Conservation (phyloP, 1,140 invertebrate genomes). For the Theocolax elegans region DNA sequence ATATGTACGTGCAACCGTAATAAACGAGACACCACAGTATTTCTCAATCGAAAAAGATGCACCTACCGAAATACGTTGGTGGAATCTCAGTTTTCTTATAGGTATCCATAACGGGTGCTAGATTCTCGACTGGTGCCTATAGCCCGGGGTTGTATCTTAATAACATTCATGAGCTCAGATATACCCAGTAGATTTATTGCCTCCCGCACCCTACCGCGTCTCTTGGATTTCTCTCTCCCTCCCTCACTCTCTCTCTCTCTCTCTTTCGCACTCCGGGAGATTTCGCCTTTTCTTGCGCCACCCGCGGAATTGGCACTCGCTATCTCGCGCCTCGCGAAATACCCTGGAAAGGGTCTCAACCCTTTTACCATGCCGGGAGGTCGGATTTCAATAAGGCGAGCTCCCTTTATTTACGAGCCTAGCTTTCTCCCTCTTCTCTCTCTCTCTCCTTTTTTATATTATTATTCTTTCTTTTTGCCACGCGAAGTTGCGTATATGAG, state of each 20-base stretch:
- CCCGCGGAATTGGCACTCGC: conserved; percentile 26
- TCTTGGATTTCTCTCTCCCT: not conserved
- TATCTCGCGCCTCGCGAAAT: conserved; percentile 3
- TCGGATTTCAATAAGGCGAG: conserved; percentile 40
- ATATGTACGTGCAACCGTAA: too few species aligned
- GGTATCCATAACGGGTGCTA: too few species aligned
- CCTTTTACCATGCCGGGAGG: conserved; percentile 18
- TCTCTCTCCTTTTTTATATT: not conserved
- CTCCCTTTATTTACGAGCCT: conserved; percentile 30
- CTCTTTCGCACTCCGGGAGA: not conserved
- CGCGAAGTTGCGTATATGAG: too few species aligned
- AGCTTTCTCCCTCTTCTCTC: not conserved
- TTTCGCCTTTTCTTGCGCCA: conserved; percentile 29
- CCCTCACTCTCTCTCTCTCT: not conserved
- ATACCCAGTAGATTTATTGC: conserved; percentile 56
- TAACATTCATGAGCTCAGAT: conserved; percentile 69
- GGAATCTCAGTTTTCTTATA: too few species aligned
- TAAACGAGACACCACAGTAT: too few species aligned
- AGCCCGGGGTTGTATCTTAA: conserved; percentile 66
- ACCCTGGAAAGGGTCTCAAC: conserved; percentile 20
- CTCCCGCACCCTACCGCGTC: not conserved
- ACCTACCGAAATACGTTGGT: too few species aligned
- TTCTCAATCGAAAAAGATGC: too few species aligned
- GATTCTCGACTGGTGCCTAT: too few species aligned
- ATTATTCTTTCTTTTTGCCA: too few species aligned